Percentiles rank a stretch among this genome's conserved stretches.
Conservation (phyloP, 2,797 vertebrate species). For the Halcyon chelicuti region DNA sequence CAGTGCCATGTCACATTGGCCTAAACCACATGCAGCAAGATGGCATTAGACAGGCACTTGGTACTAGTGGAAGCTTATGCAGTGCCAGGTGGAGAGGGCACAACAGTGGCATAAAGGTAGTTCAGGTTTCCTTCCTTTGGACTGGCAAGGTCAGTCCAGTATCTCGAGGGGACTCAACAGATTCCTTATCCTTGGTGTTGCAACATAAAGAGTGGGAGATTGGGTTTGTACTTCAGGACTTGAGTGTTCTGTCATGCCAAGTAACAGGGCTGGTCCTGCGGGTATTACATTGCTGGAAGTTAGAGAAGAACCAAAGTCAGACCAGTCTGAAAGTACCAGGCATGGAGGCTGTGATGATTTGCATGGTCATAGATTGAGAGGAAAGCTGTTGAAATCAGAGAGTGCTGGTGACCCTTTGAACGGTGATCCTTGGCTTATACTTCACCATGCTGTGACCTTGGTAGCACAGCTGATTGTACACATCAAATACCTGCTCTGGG, state of each 20-base stretch:
- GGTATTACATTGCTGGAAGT: background rate
- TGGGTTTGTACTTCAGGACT: background rate
- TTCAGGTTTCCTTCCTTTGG: background rate
- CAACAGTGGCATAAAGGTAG: background rate
- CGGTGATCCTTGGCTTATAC: background rate
- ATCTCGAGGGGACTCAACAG: background rate
- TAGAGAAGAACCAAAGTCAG: background rate
- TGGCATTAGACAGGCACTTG: background rate
- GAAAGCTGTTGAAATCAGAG: background rate
- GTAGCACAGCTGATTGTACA: background rate
- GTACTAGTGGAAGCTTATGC: background rate
- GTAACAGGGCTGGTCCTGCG: background rate
- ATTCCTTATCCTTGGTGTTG: background rate
- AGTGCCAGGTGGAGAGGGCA: background rate
- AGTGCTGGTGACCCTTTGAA: background rate
- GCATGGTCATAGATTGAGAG: background rate
- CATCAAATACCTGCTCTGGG: background rate
- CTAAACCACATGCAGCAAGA: background rate
- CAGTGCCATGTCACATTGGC: background rate
- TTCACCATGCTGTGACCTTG: background rate
- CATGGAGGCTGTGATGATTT: background rate
- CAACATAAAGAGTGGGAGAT: background rate
- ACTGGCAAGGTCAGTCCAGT: background rate
- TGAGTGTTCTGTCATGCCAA: background rate
- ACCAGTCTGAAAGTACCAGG: background rate